Percentiles rank a stretch among this genome's conserved stretches.
Evolutionary conservation across 2,888 invertebrate genomes (phyloP).

Genomic region (Eupithecia subfuscata): DNA sequence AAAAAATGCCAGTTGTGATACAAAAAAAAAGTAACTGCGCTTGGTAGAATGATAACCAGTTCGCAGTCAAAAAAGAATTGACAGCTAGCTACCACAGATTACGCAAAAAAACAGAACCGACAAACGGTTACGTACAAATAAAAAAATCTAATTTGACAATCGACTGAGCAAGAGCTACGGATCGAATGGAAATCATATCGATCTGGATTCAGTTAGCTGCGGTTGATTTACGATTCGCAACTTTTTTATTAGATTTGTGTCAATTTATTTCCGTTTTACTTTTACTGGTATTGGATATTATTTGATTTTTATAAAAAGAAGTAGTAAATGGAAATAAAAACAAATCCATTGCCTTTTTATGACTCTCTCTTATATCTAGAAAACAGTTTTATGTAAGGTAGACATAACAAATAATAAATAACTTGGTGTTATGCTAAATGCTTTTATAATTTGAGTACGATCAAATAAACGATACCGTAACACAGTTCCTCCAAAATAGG

Average conservation of each 20-base stretch:
- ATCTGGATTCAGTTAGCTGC: constrained; percentile 54
- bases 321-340: not conserved
- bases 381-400: not conserved
- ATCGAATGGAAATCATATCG: constrained; percentile 55
- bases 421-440: not conserved
- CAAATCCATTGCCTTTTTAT: not conserved
- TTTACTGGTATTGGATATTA: not conserved
- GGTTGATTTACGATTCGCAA: constrained; percentile 47
- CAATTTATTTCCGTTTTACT: constrained; percentile 12
- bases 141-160: constrained; percentile 65
- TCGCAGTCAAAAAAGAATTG: not conserved
- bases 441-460: not conserved
- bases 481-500: too few species aligned
- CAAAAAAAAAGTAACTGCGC: not conserved
- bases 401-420: not conserved
- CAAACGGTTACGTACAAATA: constrained; percentile 31
- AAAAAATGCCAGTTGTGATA: not conserved
- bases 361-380: not conserved
- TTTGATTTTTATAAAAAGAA: not conserved
- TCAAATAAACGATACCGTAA: not conserved
- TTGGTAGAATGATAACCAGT: not conserved
- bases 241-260: constrained; percentile 20
- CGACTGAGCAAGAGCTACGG: constrained; percentile 57
- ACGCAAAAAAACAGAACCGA: constrained; percentile 21
- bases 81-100: constrained; percentile 15